Base-by-base conservation (phyloP, 2,888 invertebrate genomes). In the Creontiades dilutus region DNA sequence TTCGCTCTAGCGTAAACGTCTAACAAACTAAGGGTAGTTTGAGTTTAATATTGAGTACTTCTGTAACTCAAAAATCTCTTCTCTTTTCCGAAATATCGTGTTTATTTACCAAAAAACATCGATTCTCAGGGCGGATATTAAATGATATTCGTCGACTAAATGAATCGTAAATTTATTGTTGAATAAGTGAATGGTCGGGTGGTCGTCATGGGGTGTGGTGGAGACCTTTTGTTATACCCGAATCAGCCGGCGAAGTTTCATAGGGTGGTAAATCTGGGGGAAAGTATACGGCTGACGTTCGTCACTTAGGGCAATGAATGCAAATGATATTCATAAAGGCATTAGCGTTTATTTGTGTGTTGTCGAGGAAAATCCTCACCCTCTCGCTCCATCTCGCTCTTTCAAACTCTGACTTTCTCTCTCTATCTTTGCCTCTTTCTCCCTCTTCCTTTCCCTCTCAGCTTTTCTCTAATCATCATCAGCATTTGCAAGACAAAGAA, bases 401-500 rank as follows among this genome's bases (percentile, higher is more conserved):
- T 19, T 68, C 68, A 7, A 11, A 0, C 68, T 23, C 23, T 68
- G 16, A 12, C 68, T 68, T 0, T 11, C 19, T 23, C 23, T 19
- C 19, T 27, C 68, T 37, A 2, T 37, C 68, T 12, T 13, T 68
- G 11, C 13, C 23, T 23, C 68, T 13, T 13, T 68, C 61, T 9
- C 19, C n/a, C 16, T 19, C 61, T 9, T 23, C 23, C 68, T 0
- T 13, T 11, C 68, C 9, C 23, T 68, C 27, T n/a, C 68, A 13
- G 68, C 68, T 46, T 46, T 47, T 46, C 47, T 46, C 46, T 86
- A 86, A 86, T 86, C 86, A 86, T 86, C 86, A 86, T 86, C 86
- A 86, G 86, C 68, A 86, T 86, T 86, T 86, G 86, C 86, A 86
- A 68, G 75, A 86, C 86, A 86, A 86, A 52, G 52, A 52, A 48